Percentiles rank a stretch among this genome's conserved stretches.
Conservation (phyloP, 2,797 vertebrate species). For the Oreochromis mossambicus region DNA sequence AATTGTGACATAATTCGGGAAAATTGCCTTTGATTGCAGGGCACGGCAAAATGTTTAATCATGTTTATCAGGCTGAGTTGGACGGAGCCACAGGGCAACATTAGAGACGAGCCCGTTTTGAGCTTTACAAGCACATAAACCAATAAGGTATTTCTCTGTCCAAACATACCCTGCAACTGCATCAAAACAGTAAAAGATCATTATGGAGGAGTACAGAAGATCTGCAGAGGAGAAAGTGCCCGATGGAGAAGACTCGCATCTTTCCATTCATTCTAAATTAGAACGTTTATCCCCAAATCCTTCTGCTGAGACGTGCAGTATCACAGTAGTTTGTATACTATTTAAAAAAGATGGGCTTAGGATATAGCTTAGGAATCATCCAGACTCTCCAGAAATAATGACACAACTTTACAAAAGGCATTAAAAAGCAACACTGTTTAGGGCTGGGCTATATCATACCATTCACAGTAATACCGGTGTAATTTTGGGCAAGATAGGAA, state of each 20-base stretch:
- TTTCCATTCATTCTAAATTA: background rate
- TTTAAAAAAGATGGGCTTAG: background rate
- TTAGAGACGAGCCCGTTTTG: background rate
- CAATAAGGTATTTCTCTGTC: background rate
- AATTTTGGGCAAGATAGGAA: too few relatives aligned
- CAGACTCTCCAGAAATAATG: background rate
- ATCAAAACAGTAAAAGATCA: background rate
- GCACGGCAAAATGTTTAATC: background rate
- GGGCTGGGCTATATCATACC: too few relatives aligned
- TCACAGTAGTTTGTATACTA: background rate
- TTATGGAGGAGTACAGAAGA: background rate
- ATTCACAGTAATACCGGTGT: too few relatives aligned
- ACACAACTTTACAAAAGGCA: background rate
- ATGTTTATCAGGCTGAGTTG: conserved; percentile 1
- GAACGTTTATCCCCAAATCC: background rate
- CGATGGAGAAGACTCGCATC: background rate
- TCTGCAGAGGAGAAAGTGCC: background rate
- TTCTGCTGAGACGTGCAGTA: background rate
- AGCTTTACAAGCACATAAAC: background rate
- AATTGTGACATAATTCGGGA: conserved; percentile 37
- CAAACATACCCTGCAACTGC: background rate
- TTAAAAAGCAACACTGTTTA: background rate
- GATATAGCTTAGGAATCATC: background rate
- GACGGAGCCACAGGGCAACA: background rate
- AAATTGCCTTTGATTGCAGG: conserved; percentile 41